Evolutionary conservation across 2,888 invertebrate genomes (phyloP), one percentile per base, ranked within the genome.

Genomic region (Papilio demoleus): DNA sequence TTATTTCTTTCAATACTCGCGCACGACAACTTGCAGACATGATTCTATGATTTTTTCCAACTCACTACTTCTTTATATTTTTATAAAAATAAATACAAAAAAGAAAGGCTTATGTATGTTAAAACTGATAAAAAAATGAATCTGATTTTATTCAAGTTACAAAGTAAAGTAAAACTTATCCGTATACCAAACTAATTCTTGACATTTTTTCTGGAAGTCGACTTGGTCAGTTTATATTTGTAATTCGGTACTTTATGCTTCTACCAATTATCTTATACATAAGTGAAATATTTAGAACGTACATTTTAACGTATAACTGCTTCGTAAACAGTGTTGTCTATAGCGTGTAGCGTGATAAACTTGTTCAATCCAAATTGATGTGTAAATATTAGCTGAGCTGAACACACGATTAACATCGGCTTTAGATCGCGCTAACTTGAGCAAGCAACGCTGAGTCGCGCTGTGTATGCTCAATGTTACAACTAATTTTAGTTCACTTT

Each of bases 401-500:
- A 58, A 56, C 22, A 56, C 56, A 53, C 56, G 56, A 62, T 58
- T 67, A 67, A 63, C 42, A 53, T 60, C 27, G 14, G 50, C 40
- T 38, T 40, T 40, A 31, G 50, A 61, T 67, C 17, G 63, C n/a
- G 66, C 36, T 58, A 58, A 47, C 53, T 61, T 36, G 22, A 47
- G 36, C 38, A 42, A 45, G 36, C 34, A 19, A 12, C 36, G 11
- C n/a, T n/a, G 34, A 58, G 31, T 6, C 24, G 1, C 27, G 31
- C 47, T 2, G n/a, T 5, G n/a, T n/a, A n/a, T n/a, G n/a, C n/a
- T n/a, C n/a, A n/a, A n/a, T n/a, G n/a, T n/a, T n/a, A 45, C 38
- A 19, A 45, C 17, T 45, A 45, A 45, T 45, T 45, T 89, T 65
- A 87, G 88, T 27, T 90, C 93, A 31, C 76, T 85, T 47, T 22